phyloP scores from a whole-genome alignment of 2,113 vertebrate species.

The Mustelus asterias region DNA sequence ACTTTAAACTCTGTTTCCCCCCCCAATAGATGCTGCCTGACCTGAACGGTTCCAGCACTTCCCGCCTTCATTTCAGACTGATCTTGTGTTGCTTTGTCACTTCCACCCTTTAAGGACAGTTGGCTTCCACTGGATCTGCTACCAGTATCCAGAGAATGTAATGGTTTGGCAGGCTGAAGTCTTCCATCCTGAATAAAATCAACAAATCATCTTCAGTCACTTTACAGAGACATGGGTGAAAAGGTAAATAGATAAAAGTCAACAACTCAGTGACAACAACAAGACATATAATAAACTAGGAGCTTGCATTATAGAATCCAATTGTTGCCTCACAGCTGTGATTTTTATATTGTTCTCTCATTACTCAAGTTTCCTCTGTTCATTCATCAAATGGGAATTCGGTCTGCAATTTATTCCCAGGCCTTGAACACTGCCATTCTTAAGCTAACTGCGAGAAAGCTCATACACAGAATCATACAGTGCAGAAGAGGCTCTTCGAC shows the following conservation, averaged over 20 bases:
- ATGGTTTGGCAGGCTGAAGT: neutral
- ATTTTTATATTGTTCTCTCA: neutral
- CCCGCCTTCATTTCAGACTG: neutral
- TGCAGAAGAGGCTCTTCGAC: too few relatives aligned
- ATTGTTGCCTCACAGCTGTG: neutral
- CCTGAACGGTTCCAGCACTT: neutral
- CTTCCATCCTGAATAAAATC: neutral
- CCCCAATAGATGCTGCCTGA: neutral
- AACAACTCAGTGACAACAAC: neutral
- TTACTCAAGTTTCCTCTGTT: neutral
- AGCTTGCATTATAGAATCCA: neutral
- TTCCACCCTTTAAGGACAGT: constrained; percentile 3
- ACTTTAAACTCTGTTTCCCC: neutral
- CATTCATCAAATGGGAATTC: neutral
- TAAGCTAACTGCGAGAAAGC: neutral
- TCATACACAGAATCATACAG: neutral
- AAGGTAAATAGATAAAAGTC: neutral
- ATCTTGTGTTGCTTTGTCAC: neutral
- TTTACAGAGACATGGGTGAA: neutral
- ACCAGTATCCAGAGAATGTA: neutral
- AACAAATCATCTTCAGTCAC: neutral
- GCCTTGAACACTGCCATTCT: neutral
- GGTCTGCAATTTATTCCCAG: neutral
- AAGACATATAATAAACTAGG: neutral
- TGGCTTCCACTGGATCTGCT: constrained; percentile 3